Conservation (phyloP, 2,888 invertebrate species). For the Cryptosula pallasiana region DNA sequence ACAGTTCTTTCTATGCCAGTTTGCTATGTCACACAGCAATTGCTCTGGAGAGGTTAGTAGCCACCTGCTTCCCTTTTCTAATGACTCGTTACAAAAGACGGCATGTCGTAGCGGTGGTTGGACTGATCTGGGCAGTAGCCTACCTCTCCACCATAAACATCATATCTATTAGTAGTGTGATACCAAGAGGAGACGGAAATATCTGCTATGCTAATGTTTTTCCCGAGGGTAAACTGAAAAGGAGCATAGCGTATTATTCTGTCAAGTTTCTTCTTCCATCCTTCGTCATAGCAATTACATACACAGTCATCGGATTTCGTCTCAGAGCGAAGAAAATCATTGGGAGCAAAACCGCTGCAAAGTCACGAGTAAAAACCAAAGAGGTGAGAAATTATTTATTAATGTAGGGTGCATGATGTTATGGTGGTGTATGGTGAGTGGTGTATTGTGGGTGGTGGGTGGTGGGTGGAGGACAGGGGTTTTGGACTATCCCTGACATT, state of each 20-base stretch:
- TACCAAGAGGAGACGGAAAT: background rate
- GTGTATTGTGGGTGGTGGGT: too few relatives aligned
- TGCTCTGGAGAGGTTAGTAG: background rate
- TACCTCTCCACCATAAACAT: background rate
- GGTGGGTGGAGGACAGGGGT: too few relatives aligned
- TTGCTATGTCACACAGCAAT: background rate
- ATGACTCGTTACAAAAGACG: background rate
- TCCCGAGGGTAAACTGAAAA: background rate
- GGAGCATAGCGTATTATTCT: background rate
- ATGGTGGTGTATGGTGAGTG: too few relatives aligned
- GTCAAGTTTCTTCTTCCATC: background rate
- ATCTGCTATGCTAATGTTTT: background rate
- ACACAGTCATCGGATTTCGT: background rate
- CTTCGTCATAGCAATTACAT: background rate
- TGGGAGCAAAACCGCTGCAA: background rate
- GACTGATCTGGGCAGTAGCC: background rate
- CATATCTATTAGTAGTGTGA: background rate
- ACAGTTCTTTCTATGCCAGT: background rate
- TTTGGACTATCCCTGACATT: too few relatives aligned
- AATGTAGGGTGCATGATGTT: too few relatives aligned
- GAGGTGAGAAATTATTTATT: background rate
- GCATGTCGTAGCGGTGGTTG: background rate
- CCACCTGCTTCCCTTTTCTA: background rate
- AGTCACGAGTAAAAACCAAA: background rate
- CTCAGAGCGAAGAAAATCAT: background rate